phyloP scores from a whole-genome alignment of 92 coral and sea anemone species.

The Paragorgia papillata region DNA sequence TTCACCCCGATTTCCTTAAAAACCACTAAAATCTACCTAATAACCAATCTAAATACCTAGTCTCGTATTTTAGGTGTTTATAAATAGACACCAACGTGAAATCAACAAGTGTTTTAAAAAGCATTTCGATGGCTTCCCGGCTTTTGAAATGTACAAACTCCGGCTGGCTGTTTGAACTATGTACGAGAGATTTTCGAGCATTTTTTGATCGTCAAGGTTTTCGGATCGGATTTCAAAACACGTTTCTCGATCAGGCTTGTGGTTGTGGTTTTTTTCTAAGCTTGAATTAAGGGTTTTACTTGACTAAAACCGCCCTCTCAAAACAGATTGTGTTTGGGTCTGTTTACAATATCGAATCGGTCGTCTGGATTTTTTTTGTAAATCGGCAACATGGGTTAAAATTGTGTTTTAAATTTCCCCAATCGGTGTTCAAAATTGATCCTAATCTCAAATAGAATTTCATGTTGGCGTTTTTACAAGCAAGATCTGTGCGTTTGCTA shows the following conservation, averaged over 20 bases:
- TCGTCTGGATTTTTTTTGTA: neutral
- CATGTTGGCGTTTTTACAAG: neutral
- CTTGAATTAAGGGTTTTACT: constrained; percentile 56
- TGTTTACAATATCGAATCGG: neutral
- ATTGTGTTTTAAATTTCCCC: neutral
- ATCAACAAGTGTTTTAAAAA: neutral
- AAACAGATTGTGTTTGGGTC: neutral
- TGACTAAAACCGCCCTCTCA: neutral
- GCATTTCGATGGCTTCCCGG: neutral
- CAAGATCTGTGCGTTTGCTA: too few species aligned
- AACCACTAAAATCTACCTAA: constrained; percentile 48
- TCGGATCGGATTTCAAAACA: constrained; percentile 89
- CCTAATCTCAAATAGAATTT: neutral
- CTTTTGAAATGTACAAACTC: neutral
- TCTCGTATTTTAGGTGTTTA: too few species aligned
- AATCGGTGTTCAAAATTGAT: neutral
- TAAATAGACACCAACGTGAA: too few species aligned
- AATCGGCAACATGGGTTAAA: too few species aligned
- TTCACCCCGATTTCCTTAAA: constrained; percentile 29
- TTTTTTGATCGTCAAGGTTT: neutral
- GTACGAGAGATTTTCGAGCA: neutral
- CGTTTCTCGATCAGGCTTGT: constrained; percentile 73
- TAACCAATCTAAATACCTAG: too few species aligned
- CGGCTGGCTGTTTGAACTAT: neutral
- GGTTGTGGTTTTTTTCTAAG: too few species aligned